phyloP scores from a whole-genome alignment of 2,888 invertebrate genomes.

The Chesias legatella region DNA sequence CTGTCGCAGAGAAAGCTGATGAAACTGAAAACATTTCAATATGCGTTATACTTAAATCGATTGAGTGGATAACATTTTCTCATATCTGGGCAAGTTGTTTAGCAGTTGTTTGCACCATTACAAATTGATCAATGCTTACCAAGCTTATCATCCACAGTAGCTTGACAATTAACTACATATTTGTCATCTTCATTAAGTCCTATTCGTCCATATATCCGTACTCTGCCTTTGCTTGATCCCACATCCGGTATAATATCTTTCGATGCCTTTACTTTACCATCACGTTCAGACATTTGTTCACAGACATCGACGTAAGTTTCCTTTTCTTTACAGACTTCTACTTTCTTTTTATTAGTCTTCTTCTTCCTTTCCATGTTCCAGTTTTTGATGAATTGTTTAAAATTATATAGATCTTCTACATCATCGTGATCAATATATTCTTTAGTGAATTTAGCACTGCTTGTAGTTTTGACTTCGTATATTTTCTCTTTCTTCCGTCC shows the following conservation, averaged over 20 bases:
- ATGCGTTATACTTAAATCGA: no score
- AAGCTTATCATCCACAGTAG: conserved; percentile 53
- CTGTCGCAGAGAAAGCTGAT: conserved; percentile 1
- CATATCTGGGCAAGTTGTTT: no score
- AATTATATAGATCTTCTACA: conserved; percentile 29
- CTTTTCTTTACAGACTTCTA: conserved; percentile 26
- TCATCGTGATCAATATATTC: conserved; percentile 37
- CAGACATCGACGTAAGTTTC: conserved; percentile 6
- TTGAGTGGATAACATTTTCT: no score
- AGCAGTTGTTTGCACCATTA: no score
- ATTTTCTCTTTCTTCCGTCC: conserved; percentile 46
- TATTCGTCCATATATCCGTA: conserved; percentile 55
- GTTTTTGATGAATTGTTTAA: conserved; percentile 42
- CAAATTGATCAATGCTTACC: conserved; percentile 34
- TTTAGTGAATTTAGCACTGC: conserved; percentile 44
- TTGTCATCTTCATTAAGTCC: conserved; percentile 54
- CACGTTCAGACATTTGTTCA: neutral
- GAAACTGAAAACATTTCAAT: conserved; percentile 9
- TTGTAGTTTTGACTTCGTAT: conserved; percentile 52
- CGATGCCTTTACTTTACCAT: neutral
- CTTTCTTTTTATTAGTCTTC: conserved; percentile 29
- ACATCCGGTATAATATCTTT: neutral
- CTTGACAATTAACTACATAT: conserved; percentile 58
- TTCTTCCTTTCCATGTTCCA: conserved; percentile 55
- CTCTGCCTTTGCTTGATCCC: conserved; percentile 36